Conservation (phyloP, 2,113 vertebrate genomes). For the Mastomys natalensis region DNA sequence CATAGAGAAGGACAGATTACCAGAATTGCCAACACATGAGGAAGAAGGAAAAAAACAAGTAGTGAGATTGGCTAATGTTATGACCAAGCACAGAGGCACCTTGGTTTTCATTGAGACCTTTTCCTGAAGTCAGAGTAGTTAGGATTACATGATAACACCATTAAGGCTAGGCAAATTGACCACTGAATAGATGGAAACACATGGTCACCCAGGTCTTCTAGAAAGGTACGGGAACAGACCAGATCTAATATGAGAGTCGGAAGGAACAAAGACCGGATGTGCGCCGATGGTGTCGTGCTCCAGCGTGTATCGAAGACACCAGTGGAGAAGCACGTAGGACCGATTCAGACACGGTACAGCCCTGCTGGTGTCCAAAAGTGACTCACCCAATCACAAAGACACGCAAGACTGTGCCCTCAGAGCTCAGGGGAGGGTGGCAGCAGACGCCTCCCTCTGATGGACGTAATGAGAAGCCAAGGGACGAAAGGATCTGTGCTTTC, state of each 20-base stretch:
- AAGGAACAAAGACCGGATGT: background rate
- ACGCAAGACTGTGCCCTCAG: accelerated
- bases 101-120: background rate
- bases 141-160: background rate
- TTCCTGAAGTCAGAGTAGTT: background rate
- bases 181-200: background rate
- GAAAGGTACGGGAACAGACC: background rate
- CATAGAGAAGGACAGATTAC: background rate
- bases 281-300: accelerated
- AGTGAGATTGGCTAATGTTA: background rate
- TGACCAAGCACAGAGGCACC: background rate
- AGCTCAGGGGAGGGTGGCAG: no score
- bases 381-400: background rate
- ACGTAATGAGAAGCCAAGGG: background rate
- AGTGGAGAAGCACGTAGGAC: accelerated
- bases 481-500: background rate
- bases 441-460: background rate
- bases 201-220: background rate
- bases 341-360: background rate
- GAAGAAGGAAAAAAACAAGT: background rate
- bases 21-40: background rate
- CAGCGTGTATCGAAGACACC: background rate
- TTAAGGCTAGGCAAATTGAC: background rate
- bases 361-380: background rate
- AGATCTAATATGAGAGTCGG: accelerated